Base-by-base conservation (phyloP, 2,113 vertebrate genomes). In the Catagonus wagneri region DNA sequence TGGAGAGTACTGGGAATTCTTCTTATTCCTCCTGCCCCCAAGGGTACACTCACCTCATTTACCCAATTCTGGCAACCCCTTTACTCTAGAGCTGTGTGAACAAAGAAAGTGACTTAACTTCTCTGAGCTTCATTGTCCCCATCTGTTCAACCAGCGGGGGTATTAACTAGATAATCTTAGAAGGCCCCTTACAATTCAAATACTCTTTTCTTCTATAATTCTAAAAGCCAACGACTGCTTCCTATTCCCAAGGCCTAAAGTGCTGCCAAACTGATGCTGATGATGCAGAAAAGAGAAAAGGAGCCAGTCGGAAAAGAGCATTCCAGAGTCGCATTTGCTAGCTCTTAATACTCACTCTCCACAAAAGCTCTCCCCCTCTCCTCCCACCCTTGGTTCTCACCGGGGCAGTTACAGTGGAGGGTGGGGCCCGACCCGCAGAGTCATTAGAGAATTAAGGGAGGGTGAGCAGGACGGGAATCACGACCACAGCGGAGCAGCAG, bases 231-330 rank as follows among this genome's bases (percentile, higher is more conserved):
- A 20, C 9, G 54, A 71, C 83, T 69, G n/a, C 63, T 83, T 93
- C 75, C 15, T 81, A 84, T 76, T 95, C 89, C 75, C 88, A 95
- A 39, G 71, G 50, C 81, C 90, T 88, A 92, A 54, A 78, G 66
- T 63, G 74, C 78, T 93, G 96, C 93, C 94, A 97, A 88, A 88
- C 68, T 90, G 89, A 96, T 86, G 65, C 72, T 79, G 89, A 92
- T 89, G 79, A 80, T 79, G 78, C 78, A 90, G 86, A 71, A 90
- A 91, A 93, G 58, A 63, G 76, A 83, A 87, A 61, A 83, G 66
- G 76, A 94, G 89, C 76, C 85, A 79, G 89, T 83, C 65, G 80
- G 83, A 93, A 94, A 89, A 89, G 92, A 93, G 60, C 92, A 90
- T 96, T 93, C 92, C 86, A 87, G 79, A 90, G 87, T 81, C 50